phyloP scores from a whole-genome alignment of 1,140 invertebrate species.

The Bactericera cockerelli region DNA sequence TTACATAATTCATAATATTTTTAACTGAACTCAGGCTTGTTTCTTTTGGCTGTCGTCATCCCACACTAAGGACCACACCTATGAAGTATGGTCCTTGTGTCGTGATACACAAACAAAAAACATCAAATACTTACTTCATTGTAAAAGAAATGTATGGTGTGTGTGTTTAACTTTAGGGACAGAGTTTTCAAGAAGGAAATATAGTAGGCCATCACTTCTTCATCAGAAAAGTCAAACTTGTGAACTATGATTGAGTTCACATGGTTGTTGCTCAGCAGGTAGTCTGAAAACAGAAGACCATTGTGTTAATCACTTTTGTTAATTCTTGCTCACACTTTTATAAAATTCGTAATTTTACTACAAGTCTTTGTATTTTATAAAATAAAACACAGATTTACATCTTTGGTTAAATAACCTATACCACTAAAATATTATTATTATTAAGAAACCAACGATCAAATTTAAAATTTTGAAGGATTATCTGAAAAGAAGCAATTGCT shows the following conservation, averaged over 20 bases:
- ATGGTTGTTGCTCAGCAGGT: conserved; percentile 97
- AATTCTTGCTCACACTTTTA: conserved; percentile 14
- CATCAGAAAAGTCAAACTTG: conserved; percentile 99
- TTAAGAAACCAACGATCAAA: conserved; percentile 10
- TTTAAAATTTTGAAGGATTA: no score
- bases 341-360: no score
- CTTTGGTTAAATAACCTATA: background rate
- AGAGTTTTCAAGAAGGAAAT: conserved; percentile 98
- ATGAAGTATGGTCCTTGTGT: no score
- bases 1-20: no score
- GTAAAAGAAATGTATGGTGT: conserved; percentile 99
- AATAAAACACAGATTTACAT: no score
- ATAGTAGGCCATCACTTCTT: conserved; percentile 99
- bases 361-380: no score
- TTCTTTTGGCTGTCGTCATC: no score
- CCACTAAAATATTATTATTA: no score
- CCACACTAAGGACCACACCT: no score
- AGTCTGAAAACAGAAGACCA: conserved; percentile 70
- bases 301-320: conserved; percentile 13
- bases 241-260: conserved; percentile 99
- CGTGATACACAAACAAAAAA: no score
- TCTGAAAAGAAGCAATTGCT: no score
- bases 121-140: conserved; percentile 87
- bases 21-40: no score
- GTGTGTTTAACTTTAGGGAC: conserved; percentile 93